Evolutionary conservation across 2,113 vertebrate genomes (phyloP).

Genomic region (Neotoma lepida): DNA sequence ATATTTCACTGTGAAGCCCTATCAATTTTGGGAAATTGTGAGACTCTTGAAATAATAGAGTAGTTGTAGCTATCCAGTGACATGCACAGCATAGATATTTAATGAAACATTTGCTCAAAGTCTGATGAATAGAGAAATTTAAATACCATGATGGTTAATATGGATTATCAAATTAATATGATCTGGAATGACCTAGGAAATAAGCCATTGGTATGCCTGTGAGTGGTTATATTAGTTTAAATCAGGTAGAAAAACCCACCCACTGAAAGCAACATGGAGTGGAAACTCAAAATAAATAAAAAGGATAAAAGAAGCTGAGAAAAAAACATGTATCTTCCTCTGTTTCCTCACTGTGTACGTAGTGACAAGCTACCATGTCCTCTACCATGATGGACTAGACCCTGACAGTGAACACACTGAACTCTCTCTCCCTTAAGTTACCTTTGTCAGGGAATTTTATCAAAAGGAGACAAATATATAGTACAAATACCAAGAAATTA

Average conservation of each 20-base stretch:
- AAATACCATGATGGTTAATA: neutral
- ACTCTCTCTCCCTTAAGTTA: neutral
- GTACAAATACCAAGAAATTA: neutral
- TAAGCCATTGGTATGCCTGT: neutral
- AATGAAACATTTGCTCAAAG: neutral
- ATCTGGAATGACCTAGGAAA: neutral
- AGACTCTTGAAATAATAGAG: neutral
- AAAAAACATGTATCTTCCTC: no score
- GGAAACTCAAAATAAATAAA: neutral
- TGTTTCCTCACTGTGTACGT: neutral
- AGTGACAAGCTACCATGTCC: neutral
- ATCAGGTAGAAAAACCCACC: neutral
- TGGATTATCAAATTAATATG: neutral
- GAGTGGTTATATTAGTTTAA: neutral
- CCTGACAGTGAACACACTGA: neutral
- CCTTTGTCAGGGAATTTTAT: neutral
- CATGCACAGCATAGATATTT: no score
- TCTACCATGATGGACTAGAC: neutral
- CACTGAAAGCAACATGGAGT: neutral
- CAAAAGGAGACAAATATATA: neutral
- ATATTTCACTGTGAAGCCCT: neutral
- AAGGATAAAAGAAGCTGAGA: neutral
- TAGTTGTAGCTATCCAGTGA: neutral
- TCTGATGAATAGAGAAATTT: neutral
- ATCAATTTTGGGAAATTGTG: neutral